Evolutionary conservation across 2,113 vertebrate species (phyloP), one percentile per base, ranked within the genome.

Genomic region (Typhlomys cinereus): DNA sequence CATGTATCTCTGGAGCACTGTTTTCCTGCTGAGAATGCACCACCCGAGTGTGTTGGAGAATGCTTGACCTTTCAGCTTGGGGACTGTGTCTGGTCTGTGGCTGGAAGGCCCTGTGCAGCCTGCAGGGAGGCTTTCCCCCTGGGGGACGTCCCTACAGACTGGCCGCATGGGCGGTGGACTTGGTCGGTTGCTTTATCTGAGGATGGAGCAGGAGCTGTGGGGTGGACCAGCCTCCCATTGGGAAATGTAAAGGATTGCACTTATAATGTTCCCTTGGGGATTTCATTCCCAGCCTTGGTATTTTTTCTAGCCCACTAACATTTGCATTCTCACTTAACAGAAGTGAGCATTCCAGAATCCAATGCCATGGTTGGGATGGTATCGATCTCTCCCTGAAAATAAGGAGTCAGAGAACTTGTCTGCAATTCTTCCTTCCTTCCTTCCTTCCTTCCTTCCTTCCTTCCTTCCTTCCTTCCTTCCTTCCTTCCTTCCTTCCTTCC

Each of bases 61-160:
- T 98, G 97, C 97, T 98, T 98, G 98, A 97, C 98, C 98, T 99
- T 98, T 98, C 97, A 96, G 97, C 62, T 54, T 1, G 1, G 71
- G 14, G 41, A 64, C 48, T 71, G 67, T 76, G 36, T 98, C 97
- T 95, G 96, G 95, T 96, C 97, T 97, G 97, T 91, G 91, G 97
- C 96, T 96, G 97, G 98, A 97, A 98, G 98, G 98, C 98, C 95
- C 97, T 97, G 96, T 97, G 97, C 96, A 97, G 96, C 97, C 94
- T 95, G 73, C 85, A 80, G n/a, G n/a, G 70, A 93, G 25, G 80
- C 66, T 89, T 31, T 96, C 89, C 6, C 10, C 57, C 75, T 4
- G 50, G 48, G 78, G 3, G 80, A 62, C 83, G 84, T 91, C 86
- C 93, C 95, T 95, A 88, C 98, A 97, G 94, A 41, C 48, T 50